Evolutionary conservation across 2,113 vertebrate genomes (phyloP).

Genomic region (Sialia sialis): DNA sequence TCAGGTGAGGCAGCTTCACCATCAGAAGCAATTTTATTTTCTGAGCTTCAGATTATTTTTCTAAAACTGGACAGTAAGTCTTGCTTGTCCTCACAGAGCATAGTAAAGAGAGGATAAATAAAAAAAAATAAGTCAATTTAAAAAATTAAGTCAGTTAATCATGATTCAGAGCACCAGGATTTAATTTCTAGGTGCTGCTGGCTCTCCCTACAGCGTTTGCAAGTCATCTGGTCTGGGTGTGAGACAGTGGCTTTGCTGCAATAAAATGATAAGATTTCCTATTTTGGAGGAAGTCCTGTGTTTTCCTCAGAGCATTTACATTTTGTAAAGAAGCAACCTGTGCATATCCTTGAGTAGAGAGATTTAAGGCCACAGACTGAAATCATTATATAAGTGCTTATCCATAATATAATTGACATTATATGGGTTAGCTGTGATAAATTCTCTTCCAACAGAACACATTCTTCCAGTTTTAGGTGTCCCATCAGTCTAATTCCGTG

Average conservation of each 20-base stretch:
- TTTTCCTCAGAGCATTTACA: neutral
- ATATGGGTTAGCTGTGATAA: neutral
- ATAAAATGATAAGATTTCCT: neutral
- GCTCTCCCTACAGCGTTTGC: neutral
- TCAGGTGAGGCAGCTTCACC: neutral
- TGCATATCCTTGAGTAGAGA: neutral
- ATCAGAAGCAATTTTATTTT: neutral
- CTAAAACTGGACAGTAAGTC: neutral
- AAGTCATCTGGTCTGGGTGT: neutral
- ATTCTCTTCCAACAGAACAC: neutral
- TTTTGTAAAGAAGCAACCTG: neutral
- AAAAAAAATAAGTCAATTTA: neutral
- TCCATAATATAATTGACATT: neutral
- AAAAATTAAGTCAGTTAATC: neutral
- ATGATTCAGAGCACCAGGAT: neutral
- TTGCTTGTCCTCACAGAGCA: neutral
- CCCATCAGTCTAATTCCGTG: neutral
- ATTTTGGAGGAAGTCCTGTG: neutral
- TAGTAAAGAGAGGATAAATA: neutral
- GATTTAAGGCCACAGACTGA: neutral
- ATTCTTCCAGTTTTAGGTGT: neutral
- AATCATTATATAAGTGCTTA: neutral
- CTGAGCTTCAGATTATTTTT: neutral
- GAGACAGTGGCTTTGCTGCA: neutral
- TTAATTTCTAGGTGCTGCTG: neutral